Base-by-base conservation (phyloP, 2,797 vertebrate genomes). In the Labroides dimidiatus region DNA sequence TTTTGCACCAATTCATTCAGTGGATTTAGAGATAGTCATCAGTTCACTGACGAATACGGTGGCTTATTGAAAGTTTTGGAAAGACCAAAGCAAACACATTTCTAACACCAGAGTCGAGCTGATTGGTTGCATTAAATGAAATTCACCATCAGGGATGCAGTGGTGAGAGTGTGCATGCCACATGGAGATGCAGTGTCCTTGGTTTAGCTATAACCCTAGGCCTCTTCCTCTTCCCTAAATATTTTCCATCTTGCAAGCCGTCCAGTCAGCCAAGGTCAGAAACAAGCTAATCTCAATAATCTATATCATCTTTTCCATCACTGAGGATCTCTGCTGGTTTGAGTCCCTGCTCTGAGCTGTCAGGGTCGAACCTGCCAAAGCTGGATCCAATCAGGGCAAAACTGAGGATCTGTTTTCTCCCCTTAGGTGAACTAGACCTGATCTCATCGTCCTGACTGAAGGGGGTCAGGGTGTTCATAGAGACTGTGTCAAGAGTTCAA, bases 401-500 rank as follows among this genome's bases (percentile, higher is more conserved):
- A 23, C 11, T 2, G 8, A 3, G 6, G 15, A 13, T 33, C 4
- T 63, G 39, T 49, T 75, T 49, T 81, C 51, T 44, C 48, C 61
- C 56, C 67, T 50, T 13, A 42, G 15, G 30, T 71, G 49, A 78
- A 45, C 52, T 19, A 49, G 67, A 30, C 21, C 4, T 59, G 43
- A 57, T 73, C 11, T 72, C 44, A 57, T 68, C 53, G 43, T 57
- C 10, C 11, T 75, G n/a, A 65, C 15, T 27, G 57, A 19, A 65
- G 47, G 59, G 23, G 4, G 15, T 54, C 9, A 30, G 11, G 13
- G 13, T 67, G 54, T 47, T 75, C 23, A 16, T 12, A 57, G 11
- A 54, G 19, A 54, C 53, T 37, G 37, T 48, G 19, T 71, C 42
- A 45, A 16, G 59, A 75, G 72, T 82, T 82, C 24, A 86, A 55